phyloP scores from a whole-genome alignment of 2,113 vertebrate genomes.

The Mirza zaza region DNA sequence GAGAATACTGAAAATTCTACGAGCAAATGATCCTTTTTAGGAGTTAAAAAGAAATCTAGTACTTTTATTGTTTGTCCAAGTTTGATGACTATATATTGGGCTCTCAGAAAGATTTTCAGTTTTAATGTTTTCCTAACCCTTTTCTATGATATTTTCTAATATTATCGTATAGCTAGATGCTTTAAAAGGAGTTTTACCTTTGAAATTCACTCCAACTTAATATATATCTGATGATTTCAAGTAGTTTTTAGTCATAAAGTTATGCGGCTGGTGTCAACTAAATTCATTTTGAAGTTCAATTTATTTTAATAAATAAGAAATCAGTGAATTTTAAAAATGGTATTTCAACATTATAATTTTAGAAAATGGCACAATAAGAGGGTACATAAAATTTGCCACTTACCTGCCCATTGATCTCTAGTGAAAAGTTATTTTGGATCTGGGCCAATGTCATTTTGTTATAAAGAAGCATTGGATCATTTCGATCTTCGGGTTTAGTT shows the following conservation, averaged over 20 bases:
- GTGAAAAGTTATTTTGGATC: constrained; percentile 90
- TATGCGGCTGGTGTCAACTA: neutral
- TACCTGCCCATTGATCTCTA: constrained; percentile 87
- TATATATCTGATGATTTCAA: neutral
- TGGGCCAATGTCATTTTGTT: constrained; percentile 93
- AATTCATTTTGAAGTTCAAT: constrained; percentile 25
- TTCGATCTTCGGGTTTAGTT: constrained; percentile 92
- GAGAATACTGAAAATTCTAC: neutral
- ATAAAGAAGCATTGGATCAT: constrained; percentile 93
- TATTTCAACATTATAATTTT: neutral
- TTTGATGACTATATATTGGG: neutral
- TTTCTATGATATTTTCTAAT: neutral
- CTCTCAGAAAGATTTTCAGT: neutral
- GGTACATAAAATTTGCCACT: constrained; percentile 54
- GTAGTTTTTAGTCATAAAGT: neutral
- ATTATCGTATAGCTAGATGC: neutral
- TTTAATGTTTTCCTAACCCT: neutral
- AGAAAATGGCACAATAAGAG: neutral
- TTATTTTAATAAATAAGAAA: constrained; percentile 11
- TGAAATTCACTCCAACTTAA: neutral
- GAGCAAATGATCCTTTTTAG: constrained; percentile 17
- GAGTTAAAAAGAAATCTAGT: constrained; percentile 3
- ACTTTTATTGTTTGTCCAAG: neutral
- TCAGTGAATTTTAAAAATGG: neutral
- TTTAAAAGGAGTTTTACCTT: neutral